Evolutionary conservation across 2,888 invertebrate species (phyloP).

Genomic region (Heliconius cydno): DNA sequence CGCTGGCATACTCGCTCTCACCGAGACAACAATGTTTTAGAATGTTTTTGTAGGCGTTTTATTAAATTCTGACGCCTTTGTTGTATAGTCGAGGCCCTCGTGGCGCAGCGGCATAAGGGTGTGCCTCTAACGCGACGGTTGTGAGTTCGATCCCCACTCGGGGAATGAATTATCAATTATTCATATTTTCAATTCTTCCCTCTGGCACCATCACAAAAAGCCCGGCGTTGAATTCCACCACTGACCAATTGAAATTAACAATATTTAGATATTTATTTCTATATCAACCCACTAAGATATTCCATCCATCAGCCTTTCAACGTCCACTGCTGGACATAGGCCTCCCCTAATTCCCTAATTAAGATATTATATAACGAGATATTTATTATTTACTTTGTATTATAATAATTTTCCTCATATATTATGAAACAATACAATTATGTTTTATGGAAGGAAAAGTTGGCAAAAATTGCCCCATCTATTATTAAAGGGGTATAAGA

Average conservation of each 20-base stretch:
- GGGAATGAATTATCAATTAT: no score
- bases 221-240: no score
- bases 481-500: slow-evolving; percentile 19
- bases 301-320: no score
- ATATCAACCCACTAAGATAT: background rate
- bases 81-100: background rate
- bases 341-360: no score
- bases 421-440: background rate
- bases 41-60: slow-evolving; percentile 1
- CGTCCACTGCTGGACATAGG: no score
- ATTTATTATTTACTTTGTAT: background rate
- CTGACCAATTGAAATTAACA: background rate
- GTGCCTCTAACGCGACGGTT: no score
- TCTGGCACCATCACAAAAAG: no score
- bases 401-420: background rate
- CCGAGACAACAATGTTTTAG: background rate
- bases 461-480: slow-evolving; percentile 2
- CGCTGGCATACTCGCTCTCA: background rate
- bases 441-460: background rate
- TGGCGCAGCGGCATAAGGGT: no score
- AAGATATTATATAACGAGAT: no score
- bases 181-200: no score
- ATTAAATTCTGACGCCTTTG: slow-evolving; percentile 4
- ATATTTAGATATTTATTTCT: background rate
- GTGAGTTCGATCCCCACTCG: no score